Percentiles rank a stretch among this genome's conserved stretches.
phyloP scores from a whole-genome alignment of 2,113 vertebrate genomes.

The Aldabrachelys gigantea region DNA sequence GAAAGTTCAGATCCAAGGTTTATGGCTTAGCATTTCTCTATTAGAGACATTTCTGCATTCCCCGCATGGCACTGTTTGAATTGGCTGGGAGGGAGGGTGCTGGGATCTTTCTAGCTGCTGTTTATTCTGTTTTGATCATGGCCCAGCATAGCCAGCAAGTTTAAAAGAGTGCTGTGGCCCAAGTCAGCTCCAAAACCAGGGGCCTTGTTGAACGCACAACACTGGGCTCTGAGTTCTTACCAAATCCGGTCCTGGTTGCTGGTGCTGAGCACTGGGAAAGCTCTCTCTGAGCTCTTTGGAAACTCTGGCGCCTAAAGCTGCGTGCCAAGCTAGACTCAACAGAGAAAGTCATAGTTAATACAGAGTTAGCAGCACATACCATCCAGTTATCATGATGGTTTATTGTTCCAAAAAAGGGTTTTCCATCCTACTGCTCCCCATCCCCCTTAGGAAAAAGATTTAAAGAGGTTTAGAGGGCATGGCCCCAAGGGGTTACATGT shows the following conservation, averaged over 20 bases:
- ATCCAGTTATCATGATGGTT: not conserved
- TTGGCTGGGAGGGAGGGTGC: fast-evolving
- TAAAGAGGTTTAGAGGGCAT: no score
- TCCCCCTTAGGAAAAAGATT: no score
- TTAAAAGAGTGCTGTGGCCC: not conserved
- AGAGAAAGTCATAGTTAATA: not conserved
- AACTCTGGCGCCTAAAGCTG: not conserved
- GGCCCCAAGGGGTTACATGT: no score
- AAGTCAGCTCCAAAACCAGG: not conserved
- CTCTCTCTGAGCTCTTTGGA: not conserved
- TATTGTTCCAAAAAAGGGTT: not conserved
- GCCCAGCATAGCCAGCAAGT: not conserved
- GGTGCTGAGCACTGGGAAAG: not conserved
- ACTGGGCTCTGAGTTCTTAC: not conserved
- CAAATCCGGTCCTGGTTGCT: not conserved
- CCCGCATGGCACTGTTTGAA: not conserved
- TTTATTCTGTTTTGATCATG: not conserved
- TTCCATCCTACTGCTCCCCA: not conserved
- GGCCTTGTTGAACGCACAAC: not conserved
- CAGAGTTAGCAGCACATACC: not conserved
- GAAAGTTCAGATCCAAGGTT: not conserved
- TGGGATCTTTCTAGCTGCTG: not conserved
- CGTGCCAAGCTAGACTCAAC: not conserved
- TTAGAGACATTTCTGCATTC: not conserved
- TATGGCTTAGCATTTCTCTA: not conserved